phyloP scores from a whole-genome alignment of 2,888 invertebrate genomes.

The Metallyticus violacea region DNA sequence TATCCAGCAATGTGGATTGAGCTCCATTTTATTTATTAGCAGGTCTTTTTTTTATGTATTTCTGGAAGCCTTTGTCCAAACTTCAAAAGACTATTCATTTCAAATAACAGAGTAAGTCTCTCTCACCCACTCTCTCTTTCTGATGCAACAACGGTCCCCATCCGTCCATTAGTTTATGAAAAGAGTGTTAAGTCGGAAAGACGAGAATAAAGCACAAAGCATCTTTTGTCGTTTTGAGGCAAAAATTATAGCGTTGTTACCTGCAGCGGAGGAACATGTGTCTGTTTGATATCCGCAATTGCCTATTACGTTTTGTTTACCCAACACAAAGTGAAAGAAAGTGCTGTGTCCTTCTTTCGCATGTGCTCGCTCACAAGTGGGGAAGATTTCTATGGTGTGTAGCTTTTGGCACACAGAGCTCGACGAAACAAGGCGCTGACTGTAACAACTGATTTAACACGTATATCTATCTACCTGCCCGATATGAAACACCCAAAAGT shows the following conservation, averaged over 20 bases:
- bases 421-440: no score
- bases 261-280: neutral
- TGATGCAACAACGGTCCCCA: neutral
- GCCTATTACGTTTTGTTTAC: neutral
- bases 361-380: neutral
- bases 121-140: neutral
- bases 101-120: neutral
- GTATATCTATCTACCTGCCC: no score
- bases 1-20: neutral
- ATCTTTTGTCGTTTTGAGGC: neutral
- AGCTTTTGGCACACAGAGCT: neutral
- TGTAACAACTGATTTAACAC: no score
- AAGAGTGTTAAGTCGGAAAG: constrained; percentile 6
- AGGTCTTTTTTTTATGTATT: constrained; percentile 1
- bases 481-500: neutral
- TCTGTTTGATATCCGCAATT: neutral
- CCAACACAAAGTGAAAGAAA: neutral
- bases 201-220: neutral
- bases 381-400: neutral
- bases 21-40: constrained; percentile 10
- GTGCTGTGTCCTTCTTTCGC: neutral
- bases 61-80: neutral
- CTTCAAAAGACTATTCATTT: constrained; percentile 12
- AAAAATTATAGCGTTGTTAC: neutral
- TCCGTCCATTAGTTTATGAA: constrained; percentile 22